These are phyloP conservation scores for Liopterus haemorrhoidalis DNA, from an alignment of 2,888 invertebrate genomes.

Conservation along the genomic window DNA sequence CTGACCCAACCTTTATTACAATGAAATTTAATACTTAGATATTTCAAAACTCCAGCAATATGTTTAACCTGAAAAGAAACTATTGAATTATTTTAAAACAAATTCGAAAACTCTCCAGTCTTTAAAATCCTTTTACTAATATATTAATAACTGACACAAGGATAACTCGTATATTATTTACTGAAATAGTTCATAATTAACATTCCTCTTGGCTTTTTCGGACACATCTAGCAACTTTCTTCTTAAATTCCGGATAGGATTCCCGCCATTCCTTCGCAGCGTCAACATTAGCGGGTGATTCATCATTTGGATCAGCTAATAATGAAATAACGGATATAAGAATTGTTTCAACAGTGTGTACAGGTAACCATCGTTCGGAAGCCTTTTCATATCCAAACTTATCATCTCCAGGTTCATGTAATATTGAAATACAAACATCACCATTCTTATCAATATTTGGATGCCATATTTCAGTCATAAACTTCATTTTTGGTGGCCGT, in stretches of 20 bases:
- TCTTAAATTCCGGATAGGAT: slow-evolving; percentile 93
- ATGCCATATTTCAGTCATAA: slow-evolving; percentile 99
- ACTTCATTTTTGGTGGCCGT: slow-evolving; percentile 98
- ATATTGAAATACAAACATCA: slow-evolving; percentile 97
- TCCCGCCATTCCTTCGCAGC: slow-evolving; percentile 99
- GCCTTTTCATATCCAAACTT: slow-evolving; percentile 98
- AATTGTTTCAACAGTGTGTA: slow-evolving; percentile 98
- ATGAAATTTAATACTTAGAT: no score
- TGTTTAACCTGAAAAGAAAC: no score
- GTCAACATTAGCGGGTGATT: slow-evolving; percentile 98
- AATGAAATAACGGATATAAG: slow-evolving; percentile 98
- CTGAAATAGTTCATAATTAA: no score
- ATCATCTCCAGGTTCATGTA: slow-evolving; percentile 98
- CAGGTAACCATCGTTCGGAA: slow-evolving; percentile 95
- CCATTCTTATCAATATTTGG: slow-evolving; percentile 97
- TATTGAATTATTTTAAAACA: no score
- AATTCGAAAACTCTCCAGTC: no score
- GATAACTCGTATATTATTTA: slow-evolving; percentile 60
- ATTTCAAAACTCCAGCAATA: no score
- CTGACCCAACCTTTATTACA: no score
- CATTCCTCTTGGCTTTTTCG: slow-evolving; percentile 98
- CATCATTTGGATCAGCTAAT: slow-evolving; percentile 98
- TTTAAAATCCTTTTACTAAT: no score
- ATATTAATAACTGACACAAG: no score
- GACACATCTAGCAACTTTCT: slow-evolving; percentile 95